Evolutionary conservation across 2,797 vertebrate genomes (phyloP).

Genomic region (Cyprinella venusta): DNA sequence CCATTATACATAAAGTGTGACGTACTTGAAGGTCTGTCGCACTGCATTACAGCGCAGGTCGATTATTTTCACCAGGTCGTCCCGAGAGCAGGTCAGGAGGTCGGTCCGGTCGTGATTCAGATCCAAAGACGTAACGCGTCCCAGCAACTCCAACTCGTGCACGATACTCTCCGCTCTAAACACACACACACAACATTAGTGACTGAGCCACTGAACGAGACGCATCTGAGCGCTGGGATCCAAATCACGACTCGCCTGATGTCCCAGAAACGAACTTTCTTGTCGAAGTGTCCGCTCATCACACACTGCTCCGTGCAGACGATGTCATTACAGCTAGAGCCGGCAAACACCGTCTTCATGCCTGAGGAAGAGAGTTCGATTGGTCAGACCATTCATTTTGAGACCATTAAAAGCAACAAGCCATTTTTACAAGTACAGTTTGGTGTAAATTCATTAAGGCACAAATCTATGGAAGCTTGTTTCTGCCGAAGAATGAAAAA

Average conservation of each 20-base stretch:
- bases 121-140: conserved; percentile 94
- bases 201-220: neutral
- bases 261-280: conserved; percentile 99
- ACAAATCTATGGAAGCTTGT: neutral
- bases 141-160: conserved; percentile 88
- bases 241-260: conserved; percentile 82
- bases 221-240: neutral
- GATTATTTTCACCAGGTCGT: conserved; percentile 92
- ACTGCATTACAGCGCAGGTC: conserved; percentile 85
- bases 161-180: conserved; percentile 90
- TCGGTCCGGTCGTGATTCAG: conserved; percentile 92
- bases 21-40: conserved; percentile 89
- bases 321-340: conserved; percentile 97
- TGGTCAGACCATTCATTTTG: neutral
- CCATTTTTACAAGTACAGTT: neutral
- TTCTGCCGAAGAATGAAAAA: accelerated
- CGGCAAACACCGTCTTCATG: conserved; percentile 97
- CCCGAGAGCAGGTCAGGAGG: conserved; percentile 92
- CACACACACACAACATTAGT: neutral
- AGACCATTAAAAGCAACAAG: neutral
- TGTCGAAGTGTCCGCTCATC: conserved; percentile 98
- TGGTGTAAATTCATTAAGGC: neutral
- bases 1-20: neutral
- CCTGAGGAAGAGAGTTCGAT: conserved; percentile 74
- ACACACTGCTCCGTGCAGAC: conserved; percentile 98